Evolutionary conservation across 2,797 vertebrate genomes (phyloP).

Genomic region (Mormyrus proboscirostris): DNA sequence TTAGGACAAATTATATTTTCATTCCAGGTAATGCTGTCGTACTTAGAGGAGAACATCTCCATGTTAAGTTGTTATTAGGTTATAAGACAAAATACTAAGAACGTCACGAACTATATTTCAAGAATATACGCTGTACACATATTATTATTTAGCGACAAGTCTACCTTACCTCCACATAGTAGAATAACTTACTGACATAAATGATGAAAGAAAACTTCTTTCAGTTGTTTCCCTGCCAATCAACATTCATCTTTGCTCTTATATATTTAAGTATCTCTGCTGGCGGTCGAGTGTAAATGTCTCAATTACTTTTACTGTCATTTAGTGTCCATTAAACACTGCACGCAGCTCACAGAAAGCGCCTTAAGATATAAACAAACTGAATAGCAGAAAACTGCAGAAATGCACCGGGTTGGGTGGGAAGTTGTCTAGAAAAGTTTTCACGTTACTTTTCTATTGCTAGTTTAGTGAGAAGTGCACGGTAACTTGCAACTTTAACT

Average conservation of each 20-base stretch:
- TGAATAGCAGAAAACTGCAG: background rate
- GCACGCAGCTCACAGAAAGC: background rate
- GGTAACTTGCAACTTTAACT: background rate
- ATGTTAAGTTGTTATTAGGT: background rate
- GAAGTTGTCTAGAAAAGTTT: background rate
- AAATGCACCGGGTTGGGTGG: background rate
- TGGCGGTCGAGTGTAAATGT: background rate
- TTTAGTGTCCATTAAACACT: background rate
- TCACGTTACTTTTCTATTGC: background rate
- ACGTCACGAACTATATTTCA: background rate
- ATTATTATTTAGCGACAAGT: background rate
- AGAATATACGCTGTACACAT: background rate
- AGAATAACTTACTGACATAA: background rate
- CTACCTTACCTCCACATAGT: background rate
- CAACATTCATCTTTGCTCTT: background rate
- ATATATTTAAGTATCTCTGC: background rate
- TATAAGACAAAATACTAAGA: background rate
- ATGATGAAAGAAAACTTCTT: background rate
- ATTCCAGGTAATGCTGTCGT: background rate
- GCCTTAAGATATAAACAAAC: background rate
- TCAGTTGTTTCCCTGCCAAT: background rate
- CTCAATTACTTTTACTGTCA: background rate
- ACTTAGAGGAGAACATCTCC: background rate
- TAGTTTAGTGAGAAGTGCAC: background rate
- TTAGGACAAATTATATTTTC: background rate